Evolutionary conservation across 2,888 invertebrate species (phyloP), one percentile per base, ranked within the genome.

Genomic region (Agonopterix alstromeriana): DNA sequence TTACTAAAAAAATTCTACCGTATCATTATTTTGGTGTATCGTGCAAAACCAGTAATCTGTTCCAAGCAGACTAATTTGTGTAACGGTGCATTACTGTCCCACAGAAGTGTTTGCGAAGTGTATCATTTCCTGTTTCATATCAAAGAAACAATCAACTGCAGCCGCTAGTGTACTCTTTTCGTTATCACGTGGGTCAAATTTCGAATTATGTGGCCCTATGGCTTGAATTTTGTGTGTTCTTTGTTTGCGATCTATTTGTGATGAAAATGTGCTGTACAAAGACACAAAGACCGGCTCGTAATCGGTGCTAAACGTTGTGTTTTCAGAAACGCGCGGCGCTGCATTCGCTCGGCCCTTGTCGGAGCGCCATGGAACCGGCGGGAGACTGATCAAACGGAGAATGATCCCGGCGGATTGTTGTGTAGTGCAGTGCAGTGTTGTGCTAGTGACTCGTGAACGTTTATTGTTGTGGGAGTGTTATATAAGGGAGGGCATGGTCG

Each of bases 171-270:
- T 75, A 82, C 76, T 80, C 76, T 79, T 80, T 82, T 83, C 74
- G 73, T 81, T 84, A 89, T 89, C 89, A 89, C 89, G 89, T 89
- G 89, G 89, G 87, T 83, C 72, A 77, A 79, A 80, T 84, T 83
- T 87, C 69, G 74, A 81, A 78, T 77, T 73, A 67, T 67, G 65
- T 63, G 57, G 63, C 64, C 67, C 51, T 57, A 51, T 58, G 58
- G 58, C 53, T 58, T 55, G 54, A 57, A 57, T 65, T 67, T 65
- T 55, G 46, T 55, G 51, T 55, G 58, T 61, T 56, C 59, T 55
- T 56, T 49, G 49, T 56, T 55, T 46, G 43, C 47, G 56, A 56
- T 49, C 10, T 53, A 50, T 44, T 48, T 53, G 51, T 51, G 60
- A 54, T 50, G 48, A 54, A 52, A 59, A 52, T 63, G 63, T 61